Evolutionary conservation across 2,797 vertebrate species (phyloP).

Genomic region (Podarcis lilfordi): DNA sequence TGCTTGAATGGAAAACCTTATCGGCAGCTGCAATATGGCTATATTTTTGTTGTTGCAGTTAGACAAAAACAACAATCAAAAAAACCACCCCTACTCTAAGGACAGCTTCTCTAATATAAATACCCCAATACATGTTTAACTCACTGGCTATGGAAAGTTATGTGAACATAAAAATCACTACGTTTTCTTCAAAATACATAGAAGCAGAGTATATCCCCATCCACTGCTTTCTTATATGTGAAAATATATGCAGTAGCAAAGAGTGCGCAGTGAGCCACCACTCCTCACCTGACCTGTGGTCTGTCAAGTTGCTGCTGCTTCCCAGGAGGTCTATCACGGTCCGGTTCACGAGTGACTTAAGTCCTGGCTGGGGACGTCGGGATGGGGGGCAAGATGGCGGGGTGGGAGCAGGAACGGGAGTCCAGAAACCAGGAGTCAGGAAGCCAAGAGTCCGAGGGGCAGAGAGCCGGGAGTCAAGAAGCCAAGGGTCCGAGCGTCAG

Average conservation of each 20-base stretch:
- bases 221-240: background rate
- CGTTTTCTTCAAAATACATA: background rate
- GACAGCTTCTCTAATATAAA: background rate
- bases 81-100: background rate
- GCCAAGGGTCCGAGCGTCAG: no score
- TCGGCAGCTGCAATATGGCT: background rate
- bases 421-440: no score
- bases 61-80: background rate
- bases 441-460: no score
- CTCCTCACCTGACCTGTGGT: no score
- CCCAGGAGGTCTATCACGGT: no score
- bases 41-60: background rate
- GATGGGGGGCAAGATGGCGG: no score
- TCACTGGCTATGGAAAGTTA: background rate
- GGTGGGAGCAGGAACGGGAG: no score
- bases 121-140: background rate
- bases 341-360: no score
- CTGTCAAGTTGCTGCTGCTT: no score
- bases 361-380: no score
- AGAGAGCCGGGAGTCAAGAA: no score
- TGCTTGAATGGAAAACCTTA: background rate
- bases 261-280: no score
- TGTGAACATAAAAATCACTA: background rate
- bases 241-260: background rate
- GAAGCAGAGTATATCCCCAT: background rate